These are phyloP conservation scores for Rutilus rutilus DNA, from an alignment of 2,113 vertebrate genomes.

Conservation along the genomic window DNA sequence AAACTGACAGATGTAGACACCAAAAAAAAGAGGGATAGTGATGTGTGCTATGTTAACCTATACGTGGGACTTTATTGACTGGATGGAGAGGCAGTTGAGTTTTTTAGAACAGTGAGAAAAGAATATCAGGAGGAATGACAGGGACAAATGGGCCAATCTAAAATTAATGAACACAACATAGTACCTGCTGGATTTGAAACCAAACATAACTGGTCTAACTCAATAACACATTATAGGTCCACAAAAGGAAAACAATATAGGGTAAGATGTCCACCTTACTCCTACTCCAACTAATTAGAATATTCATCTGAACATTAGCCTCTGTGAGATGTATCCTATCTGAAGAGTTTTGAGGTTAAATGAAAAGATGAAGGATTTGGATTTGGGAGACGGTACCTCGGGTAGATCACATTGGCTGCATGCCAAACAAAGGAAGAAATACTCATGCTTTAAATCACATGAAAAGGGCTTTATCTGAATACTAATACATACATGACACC, in stretches of 20 bases:
- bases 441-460: constrained; percentile 51
- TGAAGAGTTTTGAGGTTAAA: not conserved
- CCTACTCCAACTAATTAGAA: not conserved
- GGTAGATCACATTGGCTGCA: constrained; percentile 57
- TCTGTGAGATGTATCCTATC: not conserved
- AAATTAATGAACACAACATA: constrained; percentile 13
- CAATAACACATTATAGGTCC: not conserved
- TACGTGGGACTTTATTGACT: not conserved
- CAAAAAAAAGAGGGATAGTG: not conserved
- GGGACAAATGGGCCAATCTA: constrained; percentile 6
- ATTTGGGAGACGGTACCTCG: constrained; percentile 53
- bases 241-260: not conserved
- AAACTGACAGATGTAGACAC: constrained; percentile 9
- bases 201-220: constrained; percentile 3
- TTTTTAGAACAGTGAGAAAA: not conserved
- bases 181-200: not conserved
- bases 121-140: not conserved
- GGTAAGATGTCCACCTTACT: not conserved
- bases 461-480: constrained; percentile 23
- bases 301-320: not conserved
- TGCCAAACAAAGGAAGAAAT: constrained; percentile 58
- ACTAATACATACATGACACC: not conserved
- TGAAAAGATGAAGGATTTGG: not conserved
- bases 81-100: not conserved
- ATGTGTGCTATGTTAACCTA: not conserved